These are phyloP conservation scores for Sphaerodactylus townsendi DNA, from an alignment of 2,113 vertebrate species.

Conservation along the genomic window DNA sequence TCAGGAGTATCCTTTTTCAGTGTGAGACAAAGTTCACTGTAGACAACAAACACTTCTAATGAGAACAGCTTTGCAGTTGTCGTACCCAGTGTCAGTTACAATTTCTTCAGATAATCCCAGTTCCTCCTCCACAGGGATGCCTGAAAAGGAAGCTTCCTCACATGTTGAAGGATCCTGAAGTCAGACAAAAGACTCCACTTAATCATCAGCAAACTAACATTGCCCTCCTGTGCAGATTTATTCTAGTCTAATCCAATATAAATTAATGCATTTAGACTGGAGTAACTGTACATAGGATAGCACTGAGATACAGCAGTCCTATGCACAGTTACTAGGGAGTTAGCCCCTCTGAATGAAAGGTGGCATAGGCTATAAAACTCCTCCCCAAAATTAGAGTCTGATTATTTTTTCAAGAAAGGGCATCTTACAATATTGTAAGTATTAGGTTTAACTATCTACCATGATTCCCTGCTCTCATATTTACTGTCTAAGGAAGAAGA, in stretches of 20 bases:
- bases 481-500: not conserved
- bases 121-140: not conserved
- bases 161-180: constrained; percentile 7
- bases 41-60: constrained; percentile 56
- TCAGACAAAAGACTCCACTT: not conserved
- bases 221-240: too few relatives aligned
- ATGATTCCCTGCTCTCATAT: not conserved
- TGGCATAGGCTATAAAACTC: not conserved
- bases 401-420: not conserved
- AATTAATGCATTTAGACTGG: too few relatives aligned
- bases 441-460: not conserved
- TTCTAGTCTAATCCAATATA: too few relatives aligned
- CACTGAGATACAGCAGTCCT: too few relatives aligned
- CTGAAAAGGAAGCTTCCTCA: not conserved
- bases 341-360: too few relatives aligned
- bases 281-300: too few relatives aligned
- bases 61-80: constrained; percentile 43
- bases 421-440: not conserved
- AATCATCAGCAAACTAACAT: constrained; percentile 5
- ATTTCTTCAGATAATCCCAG: not conserved
- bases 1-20: constrained; percentile 45
- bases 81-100: constrained; percentile 51
- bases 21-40: constrained; percentile 58
- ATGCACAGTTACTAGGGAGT: too few relatives aligned
- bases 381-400: not conserved